phyloP scores from a whole-genome alignment of 2,797 vertebrate species.

The Octomys mimax region DNA sequence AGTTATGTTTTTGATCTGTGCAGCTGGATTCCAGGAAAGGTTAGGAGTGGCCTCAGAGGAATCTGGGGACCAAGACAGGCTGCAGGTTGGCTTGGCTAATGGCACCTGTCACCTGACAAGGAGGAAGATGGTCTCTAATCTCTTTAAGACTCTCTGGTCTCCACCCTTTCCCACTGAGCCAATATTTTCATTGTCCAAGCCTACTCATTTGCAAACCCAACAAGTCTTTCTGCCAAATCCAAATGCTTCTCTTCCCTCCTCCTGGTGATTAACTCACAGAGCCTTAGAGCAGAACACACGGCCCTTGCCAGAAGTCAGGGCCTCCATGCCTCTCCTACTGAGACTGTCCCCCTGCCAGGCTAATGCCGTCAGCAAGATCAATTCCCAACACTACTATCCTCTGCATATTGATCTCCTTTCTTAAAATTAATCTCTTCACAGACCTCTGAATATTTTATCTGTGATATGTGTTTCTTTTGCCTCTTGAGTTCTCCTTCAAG shows the following conservation, averaged over 20 bases:
- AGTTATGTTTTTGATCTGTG: slow-evolving; percentile 8
- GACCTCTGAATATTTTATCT: slow-evolving; percentile 73
- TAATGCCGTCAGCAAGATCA: slow-evolving; percentile 14
- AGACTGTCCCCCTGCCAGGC: slow-evolving; percentile 15
- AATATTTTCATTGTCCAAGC: background rate
- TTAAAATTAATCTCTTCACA: slow-evolving; percentile 69
- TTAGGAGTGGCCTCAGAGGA: background rate
- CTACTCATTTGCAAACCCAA: slow-evolving; percentile 30
- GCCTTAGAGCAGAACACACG: slow-evolving; percentile 51
- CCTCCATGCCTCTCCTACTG: slow-evolving; percentile 45
- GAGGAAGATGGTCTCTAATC: background rate
- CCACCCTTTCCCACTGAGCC: background rate
- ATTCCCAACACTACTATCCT: background rate
- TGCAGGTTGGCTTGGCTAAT: background rate
- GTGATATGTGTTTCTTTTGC: background rate
- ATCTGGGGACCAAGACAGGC: background rate
- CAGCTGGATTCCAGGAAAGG: background rate
- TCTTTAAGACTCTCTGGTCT: background rate
- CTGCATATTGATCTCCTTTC: slow-evolving; percentile 66
- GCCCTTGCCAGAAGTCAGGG: slow-evolving; percentile 52
- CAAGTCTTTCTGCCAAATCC: slow-evolving; percentile 55
- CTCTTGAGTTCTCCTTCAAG: background rate
- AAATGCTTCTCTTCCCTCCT: background rate
- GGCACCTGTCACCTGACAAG: background rate
- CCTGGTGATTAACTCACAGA: slow-evolving; percentile 37